Percentiles rank a stretch among this genome's conserved stretches.
These are phyloP conservation scores for Aphaenogaster rudis DNA, from an alignment of 1,140 invertebrate species.

Conservation along the genomic window DNA sequence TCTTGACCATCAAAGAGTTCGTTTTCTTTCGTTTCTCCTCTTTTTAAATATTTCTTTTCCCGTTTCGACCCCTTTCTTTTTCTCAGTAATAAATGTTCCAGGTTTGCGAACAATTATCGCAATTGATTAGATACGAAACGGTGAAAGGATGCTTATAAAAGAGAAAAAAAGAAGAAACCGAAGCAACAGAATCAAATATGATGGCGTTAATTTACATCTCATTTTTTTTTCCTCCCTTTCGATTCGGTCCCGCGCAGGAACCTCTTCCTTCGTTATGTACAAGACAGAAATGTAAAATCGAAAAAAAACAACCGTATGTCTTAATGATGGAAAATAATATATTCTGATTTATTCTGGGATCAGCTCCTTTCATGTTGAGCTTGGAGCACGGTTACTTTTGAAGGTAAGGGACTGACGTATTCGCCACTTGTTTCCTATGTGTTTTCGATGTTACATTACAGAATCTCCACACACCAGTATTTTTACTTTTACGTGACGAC, in stretches of 20 bases:
- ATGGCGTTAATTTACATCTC: constrained; percentile 51
- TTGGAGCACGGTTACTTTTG: constrained; percentile 88
- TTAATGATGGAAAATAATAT: constrained; percentile 87
- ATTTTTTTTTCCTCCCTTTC: constrained; percentile 64
- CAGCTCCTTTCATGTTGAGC: constrained; percentile 88
- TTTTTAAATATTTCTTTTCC: constrained; percentile 62
- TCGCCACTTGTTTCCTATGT: constrained; percentile 87
- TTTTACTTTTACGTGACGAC: constrained; percentile 81
- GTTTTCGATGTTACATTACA: constrained; percentile 86
- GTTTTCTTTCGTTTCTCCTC: constrained; percentile 66
- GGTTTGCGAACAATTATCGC: constrained; percentile 54
- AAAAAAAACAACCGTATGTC: constrained; percentile 78
- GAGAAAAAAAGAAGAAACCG: constrained; percentile 36
- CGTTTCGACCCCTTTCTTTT: constrained; percentile 71
- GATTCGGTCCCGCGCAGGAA: constrained; percentile 56
- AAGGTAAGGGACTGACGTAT: constrained; percentile 88
- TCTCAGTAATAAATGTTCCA: constrained; percentile 67
- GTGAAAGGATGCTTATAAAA: constrained; percentile 36
- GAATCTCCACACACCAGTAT: constrained; percentile 83
- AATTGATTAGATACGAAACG: constrained; percentile 42
- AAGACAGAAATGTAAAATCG: constrained; percentile 79
- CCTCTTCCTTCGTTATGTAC: constrained; percentile 72
- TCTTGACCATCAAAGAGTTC: constrained; percentile 46
- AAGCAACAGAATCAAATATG: constrained; percentile 20
- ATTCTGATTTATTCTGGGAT: constrained; percentile 88